phyloP scores from a whole-genome alignment of 1,140 invertebrate genomes.

The Hypothenemus hampei region DNA sequence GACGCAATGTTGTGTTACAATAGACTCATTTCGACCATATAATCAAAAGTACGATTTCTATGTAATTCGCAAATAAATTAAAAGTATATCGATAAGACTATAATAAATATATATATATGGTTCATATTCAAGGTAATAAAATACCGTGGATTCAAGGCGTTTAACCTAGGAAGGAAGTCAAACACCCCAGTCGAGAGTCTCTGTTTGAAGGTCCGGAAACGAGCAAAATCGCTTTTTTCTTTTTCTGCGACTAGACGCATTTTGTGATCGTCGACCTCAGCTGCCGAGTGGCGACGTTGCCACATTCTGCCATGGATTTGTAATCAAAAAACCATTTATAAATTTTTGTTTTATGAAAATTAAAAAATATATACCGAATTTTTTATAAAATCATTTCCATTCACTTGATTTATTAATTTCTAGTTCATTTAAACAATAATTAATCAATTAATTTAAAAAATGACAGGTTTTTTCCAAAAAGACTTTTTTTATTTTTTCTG shows the following conservation, averaged over 20 bases:
- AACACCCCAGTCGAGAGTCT: not conserved
- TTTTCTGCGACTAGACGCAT: slow-evolving; percentile 4
- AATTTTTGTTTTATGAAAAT: too few relatives aligned
- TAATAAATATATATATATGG: not conserved
- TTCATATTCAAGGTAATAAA: not conserved
- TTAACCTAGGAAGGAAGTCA: not conserved
- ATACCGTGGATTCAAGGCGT: not conserved
- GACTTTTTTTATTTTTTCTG: too few relatives aligned
- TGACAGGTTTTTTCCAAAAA: too few relatives aligned
- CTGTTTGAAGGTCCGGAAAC: not conserved
- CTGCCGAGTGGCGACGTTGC: slow-evolving; percentile 3
- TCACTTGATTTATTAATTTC: too few relatives aligned
- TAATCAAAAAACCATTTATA: too few relatives aligned
- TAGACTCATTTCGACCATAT: not conserved
- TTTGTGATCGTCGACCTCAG: slow-evolving; percentile 18
- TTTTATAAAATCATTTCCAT: too few relatives aligned
- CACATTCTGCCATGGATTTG: too few relatives aligned
- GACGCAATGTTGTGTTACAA: not conserved
- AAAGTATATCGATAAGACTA: not conserved
- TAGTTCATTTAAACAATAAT: too few relatives aligned
- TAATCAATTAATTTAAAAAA: too few relatives aligned
- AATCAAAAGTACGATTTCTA: not conserved
- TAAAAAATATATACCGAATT: too few relatives aligned
- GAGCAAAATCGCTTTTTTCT: slow-evolving; percentile 8
- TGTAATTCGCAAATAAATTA: not conserved